Percentiles rank a stretch among this genome's conserved stretches.
Evolutionary conservation across 2,888 invertebrate genomes (phyloP).

Genomic region (Malthinus seriepunctatus): DNA sequence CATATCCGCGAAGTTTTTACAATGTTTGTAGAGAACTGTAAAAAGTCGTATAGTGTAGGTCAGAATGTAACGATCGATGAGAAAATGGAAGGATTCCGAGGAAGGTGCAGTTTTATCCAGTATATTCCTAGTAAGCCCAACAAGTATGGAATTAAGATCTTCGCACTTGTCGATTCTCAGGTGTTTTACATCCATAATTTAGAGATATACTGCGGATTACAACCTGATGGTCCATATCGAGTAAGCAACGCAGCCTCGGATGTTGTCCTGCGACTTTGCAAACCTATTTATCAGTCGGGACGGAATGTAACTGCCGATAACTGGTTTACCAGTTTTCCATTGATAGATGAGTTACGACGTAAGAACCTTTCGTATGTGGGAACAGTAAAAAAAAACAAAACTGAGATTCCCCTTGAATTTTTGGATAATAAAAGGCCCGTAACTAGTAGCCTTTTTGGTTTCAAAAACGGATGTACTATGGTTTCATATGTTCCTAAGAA

Average conservation of each 20-base stretch:
- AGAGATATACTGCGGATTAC: slow-evolving; percentile 32
- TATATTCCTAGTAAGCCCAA: background rate
- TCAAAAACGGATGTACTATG: slow-evolving; percentile 35
- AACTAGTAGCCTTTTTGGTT: too few species aligned
- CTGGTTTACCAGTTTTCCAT: slow-evolving; percentile 24
- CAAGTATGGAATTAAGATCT: slow-evolving; percentile 3
- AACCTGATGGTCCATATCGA: slow-evolving; percentile 24
- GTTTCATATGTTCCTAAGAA: slow-evolving; percentile 39
- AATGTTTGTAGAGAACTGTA: background rate
- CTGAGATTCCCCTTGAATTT: background rate
- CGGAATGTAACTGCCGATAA: slow-evolving; percentile 33
- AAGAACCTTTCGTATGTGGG: background rate
- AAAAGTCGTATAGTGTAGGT: background rate
- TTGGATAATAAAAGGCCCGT: slow-evolving; percentile 13
- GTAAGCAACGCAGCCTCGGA: slow-evolving; percentile 20
- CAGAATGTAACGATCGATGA: background rate
- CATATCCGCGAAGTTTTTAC: background rate
- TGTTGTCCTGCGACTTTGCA: slow-evolving; percentile 31
- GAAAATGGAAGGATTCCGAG: background rate
- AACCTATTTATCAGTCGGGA: slow-evolving; percentile 25
- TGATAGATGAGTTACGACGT: background rate
- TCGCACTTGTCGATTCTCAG: slow-evolving; percentile 7
- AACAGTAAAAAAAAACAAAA: slow-evolving; percentile 18
- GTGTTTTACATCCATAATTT: slow-evolving; percentile 25
- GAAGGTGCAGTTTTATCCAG: too few species aligned